phyloP scores from a whole-genome alignment of 2,113 vertebrate genomes.

The Boleophthalmus pectinirostris region DNA sequence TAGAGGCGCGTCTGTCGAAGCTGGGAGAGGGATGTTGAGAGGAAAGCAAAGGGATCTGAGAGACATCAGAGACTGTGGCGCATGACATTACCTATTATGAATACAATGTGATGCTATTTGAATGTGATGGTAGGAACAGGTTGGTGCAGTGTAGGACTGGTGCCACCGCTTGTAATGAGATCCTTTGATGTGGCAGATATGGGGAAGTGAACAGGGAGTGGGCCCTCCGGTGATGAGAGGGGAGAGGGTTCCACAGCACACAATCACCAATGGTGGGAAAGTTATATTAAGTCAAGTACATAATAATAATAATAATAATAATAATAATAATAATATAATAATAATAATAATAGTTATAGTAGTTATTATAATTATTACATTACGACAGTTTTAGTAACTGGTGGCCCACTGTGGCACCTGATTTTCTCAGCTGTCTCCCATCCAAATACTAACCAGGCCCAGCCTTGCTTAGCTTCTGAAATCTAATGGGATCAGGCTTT shows the following conservation, averaged over 20 bases:
- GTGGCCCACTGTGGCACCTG: too few relatives aligned
- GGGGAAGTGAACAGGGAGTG: conserved; percentile 59
- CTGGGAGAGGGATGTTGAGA: conserved; percentile 37
- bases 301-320: too few relatives aligned
- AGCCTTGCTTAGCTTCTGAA: too few relatives aligned
- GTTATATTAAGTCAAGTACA: background rate
- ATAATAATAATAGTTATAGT: too few relatives aligned
- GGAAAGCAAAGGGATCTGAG: conserved; percentile 37
- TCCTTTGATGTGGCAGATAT: conserved; percentile 82
- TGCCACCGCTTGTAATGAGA: conserved; percentile 76
- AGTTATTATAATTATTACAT: too few relatives aligned
- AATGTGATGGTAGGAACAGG: conserved; percentile 72
- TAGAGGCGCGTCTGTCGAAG: conserved; percentile 75
- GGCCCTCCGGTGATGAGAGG: conserved; percentile 58
- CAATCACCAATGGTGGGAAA: conserved; percentile 28
- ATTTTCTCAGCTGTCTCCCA: too few relatives aligned
- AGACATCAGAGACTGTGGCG: conserved; percentile 63
- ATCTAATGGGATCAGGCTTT: too few relatives aligned
- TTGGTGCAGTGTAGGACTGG: conserved; percentile 63
- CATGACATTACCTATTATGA: conserved; percentile 72
- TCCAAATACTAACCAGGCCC: too few relatives aligned
- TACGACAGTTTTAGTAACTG: too few relatives aligned
- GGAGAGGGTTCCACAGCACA: conserved; percentile 58
- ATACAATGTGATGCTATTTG: conserved; percentile 74
- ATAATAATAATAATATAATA: too few relatives aligned